Evolutionary conservation across 2,888 invertebrate species (phyloP).

Genomic region (Torymus texanus): DNA sequence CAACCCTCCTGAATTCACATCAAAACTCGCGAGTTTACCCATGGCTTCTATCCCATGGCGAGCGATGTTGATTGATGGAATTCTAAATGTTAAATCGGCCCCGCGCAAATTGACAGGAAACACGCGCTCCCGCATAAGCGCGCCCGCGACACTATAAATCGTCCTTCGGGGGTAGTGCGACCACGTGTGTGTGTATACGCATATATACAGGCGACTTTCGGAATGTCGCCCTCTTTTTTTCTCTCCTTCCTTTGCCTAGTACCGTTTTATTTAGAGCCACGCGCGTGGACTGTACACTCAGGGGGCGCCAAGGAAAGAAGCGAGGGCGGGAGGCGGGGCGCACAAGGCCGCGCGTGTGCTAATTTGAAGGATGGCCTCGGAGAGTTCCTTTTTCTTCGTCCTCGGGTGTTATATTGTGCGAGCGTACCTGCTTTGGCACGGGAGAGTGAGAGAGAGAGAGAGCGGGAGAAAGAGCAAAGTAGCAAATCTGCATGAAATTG

Average conservation of each 20-base stretch:
- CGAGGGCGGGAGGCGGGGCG: not conserved
- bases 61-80: conserved; percentile 53
- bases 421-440: conserved; percentile 24
- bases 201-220: conserved; percentile 11
- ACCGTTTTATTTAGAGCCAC: conserved; percentile 2
- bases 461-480: not conserved
- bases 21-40: too few relatives aligned
- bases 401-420: too few relatives aligned
- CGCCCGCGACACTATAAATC: conserved; percentile 53
- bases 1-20: too few relatives aligned
- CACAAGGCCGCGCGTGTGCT: conserved; percentile 17
- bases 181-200: conserved; percentile 3
- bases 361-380: conserved; percentile 48
- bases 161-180: conserved; percentile 47
- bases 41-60: not conserved
- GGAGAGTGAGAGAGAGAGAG: not conserved
- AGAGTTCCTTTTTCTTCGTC: not conserved
- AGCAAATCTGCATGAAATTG: conserved; percentile 51
- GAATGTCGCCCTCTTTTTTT: conserved; percentile 40
- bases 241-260: not conserved
- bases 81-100: conserved; percentile 57
- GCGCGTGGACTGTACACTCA: not conserved
- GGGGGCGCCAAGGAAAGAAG: not conserved
- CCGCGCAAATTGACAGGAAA: conserved; percentile 57
- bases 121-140: conserved; percentile 51